Evolutionary conservation across 2,888 invertebrate genomes (phyloP).

Genomic region (Micoletzkya japonica): DNA sequence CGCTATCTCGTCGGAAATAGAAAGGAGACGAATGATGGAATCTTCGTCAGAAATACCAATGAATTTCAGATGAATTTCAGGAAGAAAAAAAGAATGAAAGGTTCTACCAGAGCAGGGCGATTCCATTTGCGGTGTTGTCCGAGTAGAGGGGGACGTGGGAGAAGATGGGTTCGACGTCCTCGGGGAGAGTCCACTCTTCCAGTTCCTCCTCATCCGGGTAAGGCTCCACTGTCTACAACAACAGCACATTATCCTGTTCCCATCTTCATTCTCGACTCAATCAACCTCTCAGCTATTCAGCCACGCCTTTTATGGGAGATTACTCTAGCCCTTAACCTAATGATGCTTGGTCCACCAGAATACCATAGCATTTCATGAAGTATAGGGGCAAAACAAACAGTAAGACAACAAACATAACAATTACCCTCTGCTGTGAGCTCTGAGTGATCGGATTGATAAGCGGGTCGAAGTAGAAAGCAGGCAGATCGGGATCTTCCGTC

Average conservation of each 20-base stretch:
- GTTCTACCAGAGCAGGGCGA: slow-evolving; percentile 53
- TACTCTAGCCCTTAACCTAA: neutral
- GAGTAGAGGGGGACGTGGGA: slow-evolving; percentile 81
- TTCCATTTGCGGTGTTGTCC: slow-evolving; percentile 93
- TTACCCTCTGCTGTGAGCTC: slow-evolving; percentile 74
- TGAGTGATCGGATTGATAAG: slow-evolving; percentile 98
- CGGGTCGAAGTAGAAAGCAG: slow-evolving; percentile 99
- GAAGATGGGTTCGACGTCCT: slow-evolving; percentile 86
- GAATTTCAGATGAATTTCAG: neutral
- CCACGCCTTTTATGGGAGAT: slow-evolving; percentile 20
- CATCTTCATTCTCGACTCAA: slow-evolving; percentile 6
- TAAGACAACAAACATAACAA: slow-evolving; percentile 27
- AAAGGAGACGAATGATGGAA: neutral
- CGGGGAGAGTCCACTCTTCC: slow-evolving; percentile 88
- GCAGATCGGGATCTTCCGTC: slow-evolving; percentile 98
- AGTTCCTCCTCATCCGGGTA: slow-evolving; percentile 86
- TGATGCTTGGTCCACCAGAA: neutral
- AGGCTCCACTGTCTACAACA: slow-evolving; percentile 72
- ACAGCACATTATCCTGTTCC: slow-evolving; percentile 5
- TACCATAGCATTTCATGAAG: neutral
- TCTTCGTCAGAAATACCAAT: neutral
- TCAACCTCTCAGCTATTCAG: neutral
- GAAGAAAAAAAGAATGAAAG: neutral
- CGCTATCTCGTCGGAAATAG: too few relatives aligned
- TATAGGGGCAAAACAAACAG: neutral